Evolutionary conservation across 2,797 vertebrate species (phyloP).

Genomic region (Okamejei kenojei): DNA sequence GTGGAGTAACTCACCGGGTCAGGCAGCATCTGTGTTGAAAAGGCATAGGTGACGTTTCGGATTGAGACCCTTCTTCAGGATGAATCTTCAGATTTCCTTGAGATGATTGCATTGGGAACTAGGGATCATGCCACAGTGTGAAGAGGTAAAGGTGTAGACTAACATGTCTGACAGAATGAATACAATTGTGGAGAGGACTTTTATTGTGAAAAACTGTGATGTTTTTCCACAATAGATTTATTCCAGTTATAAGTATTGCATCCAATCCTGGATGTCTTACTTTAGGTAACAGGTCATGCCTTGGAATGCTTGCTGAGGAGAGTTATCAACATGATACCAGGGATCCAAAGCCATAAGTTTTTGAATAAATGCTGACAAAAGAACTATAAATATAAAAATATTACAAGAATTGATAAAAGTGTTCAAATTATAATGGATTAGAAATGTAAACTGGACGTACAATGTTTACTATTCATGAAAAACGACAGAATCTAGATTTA

Average conservation of each 20-base stretch:
- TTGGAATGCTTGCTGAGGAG: neutral
- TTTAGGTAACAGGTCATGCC: neutral
- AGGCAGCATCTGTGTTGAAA: too few relatives aligned
- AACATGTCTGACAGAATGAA: too few relatives aligned
- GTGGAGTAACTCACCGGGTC: too few relatives aligned
- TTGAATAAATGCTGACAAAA: neutral
- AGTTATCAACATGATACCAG: too few relatives aligned
- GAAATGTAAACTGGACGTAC: too few relatives aligned
- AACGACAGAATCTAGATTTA: neutral
- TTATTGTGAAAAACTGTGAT: neutral
- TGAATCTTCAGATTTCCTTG: neutral
- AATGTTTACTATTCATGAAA: neutral
- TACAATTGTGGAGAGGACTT: too few relatives aligned
- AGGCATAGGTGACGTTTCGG: too few relatives aligned
- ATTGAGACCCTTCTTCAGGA: too few relatives aligned
- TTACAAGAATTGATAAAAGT: neutral
- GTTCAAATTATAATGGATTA: too few relatives aligned
- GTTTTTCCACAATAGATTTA: neutral
- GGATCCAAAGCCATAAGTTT: neutral
- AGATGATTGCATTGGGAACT: neutral
- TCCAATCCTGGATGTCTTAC: neutral
- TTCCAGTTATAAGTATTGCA: neutral
- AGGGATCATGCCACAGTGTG: neutral
- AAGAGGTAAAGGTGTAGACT: neutral
- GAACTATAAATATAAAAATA: neutral